A percentile compares a stretch with the other conserved stretches of the same genome.
These are phyloP conservation scores for Nothura maculosa DNA, from an alignment of 2,797 vertebrate genomes.

Conservation along the genomic window DNA sequence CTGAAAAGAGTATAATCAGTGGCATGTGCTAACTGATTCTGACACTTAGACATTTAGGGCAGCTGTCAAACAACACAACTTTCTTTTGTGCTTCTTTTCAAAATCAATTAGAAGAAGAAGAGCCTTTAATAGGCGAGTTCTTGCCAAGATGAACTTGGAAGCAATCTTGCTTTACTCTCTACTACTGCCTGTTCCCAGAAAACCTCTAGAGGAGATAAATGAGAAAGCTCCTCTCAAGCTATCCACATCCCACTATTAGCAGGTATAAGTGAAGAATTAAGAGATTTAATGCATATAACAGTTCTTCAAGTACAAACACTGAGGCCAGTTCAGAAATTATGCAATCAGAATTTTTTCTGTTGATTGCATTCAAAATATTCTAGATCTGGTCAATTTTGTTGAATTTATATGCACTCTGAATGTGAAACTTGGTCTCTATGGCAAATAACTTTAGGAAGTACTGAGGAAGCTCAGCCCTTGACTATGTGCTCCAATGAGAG, in stretches of 20 bases:
- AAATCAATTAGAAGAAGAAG: slow-evolving; percentile 73
- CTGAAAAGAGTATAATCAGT: slow-evolving; percentile 60
- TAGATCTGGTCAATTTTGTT: not conserved
- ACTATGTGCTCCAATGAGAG: rapidly evolving
- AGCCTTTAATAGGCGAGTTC: not conserved
- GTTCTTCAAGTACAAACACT: not conserved
- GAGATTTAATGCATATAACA: not conserved
- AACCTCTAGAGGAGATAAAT: slow-evolving; percentile 16
- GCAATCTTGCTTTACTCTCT: not conserved
- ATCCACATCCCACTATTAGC: not conserved
- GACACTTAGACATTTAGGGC: slow-evolving; percentile 59
- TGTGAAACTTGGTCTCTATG: not conserved
- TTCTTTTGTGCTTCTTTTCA: slow-evolving; percentile 59
- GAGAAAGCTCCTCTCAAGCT: not conserved
- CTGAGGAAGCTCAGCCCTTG: not conserved
- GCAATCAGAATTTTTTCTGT: not conserved
- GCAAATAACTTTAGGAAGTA: not conserved
- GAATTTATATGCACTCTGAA: rapidly evolving
- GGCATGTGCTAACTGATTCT: slow-evolving; percentile 57
- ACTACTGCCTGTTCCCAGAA: slow-evolving; percentile 12
- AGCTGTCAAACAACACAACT: slow-evolving; percentile 70
- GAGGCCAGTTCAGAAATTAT: not conserved
- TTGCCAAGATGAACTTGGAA: slow-evolving; percentile 73
- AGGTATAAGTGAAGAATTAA: not conserved
- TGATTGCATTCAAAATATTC: not conserved